These are phyloP conservation scores for Capreolus pygargus DNA, from an alignment of 2,113 vertebrate genomes.

Conservation along the genomic window DNA sequence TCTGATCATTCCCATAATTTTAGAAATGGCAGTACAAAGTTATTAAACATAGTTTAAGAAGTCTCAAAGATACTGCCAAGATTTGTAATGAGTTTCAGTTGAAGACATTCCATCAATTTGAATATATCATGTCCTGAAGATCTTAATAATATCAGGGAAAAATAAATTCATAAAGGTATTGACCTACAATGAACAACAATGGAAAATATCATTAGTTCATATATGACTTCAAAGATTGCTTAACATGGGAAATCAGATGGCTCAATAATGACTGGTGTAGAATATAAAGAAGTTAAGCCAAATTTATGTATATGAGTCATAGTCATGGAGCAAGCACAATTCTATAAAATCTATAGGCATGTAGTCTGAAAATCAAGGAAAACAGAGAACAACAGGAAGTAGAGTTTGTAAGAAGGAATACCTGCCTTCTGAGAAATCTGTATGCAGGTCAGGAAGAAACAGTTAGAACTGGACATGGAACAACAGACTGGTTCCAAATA, in stretches of 20 bases:
- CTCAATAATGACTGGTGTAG: neutral
- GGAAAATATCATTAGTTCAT: neutral
- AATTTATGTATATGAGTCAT: rapidly evolving
- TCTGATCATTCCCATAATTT: neutral
- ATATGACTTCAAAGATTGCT: neutral
- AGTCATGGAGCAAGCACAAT: neutral
- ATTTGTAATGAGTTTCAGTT: neutral
- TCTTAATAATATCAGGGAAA: neutral
- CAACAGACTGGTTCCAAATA: no score
- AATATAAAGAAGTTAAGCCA: neutral
- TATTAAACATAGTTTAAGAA: neutral
- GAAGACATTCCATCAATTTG: neutral
- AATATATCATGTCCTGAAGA: neutral
- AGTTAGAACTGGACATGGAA: no score
- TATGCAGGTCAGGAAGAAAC: no score
- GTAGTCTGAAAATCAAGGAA: neutral
- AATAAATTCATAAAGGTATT: neutral
- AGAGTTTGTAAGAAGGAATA: neutral
- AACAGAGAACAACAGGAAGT: neutral
- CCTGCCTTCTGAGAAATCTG: no score
- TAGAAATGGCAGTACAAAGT: neutral
- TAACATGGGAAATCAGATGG: neutral
- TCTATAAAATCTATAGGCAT: neutral
- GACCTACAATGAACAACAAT: neutral
- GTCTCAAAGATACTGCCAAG: neutral